Evolutionary conservation across 2,797 vertebrate genomes (phyloP), one percentile per base, ranked within the genome.

Genomic region (Micropoecilia bifurca): DNA sequence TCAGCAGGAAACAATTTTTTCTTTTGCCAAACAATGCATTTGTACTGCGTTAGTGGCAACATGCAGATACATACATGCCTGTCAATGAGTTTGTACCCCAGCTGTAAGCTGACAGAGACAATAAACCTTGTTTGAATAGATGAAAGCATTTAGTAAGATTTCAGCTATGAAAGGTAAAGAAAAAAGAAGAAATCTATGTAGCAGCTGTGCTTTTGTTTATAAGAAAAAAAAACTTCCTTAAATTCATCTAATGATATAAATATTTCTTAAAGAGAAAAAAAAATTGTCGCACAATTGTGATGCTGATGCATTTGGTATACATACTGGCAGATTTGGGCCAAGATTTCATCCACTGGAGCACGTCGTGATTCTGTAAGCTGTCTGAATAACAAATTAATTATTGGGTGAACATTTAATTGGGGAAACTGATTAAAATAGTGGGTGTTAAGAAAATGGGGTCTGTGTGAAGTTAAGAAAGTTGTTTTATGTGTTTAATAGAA

Each of bases 331-430:
- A 86, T 95, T 94, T 96, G 94, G 96, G 96, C 96, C 96, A 96
- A 93, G 96, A 95, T 96, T 96, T 96, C 96, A 96, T 96, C 96
- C 96, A 96, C 96, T 96, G 96, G 95, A 96, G 94, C 95, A 96
- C 96, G 93, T 96, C 94, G 73, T 94, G 93, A 95, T 96, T 96
- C 96, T 96, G 94, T 95, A 89, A 91, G 88, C 94, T 96, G 95
- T 96, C 96, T 96, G 96, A 95, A 95, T 96, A 95, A 96, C 95
- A 96, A 92, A 96, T 95, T 92, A 83, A 95, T 93, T 91, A 90
- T 94, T 94, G 92, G 85, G 91, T 96, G 91, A 96, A 90, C 69
- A 92, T 93, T 91, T 80, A 85, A 90, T 84, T 82, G 82, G 74
- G 82, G 84, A 87, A 87, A 86, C 47, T 90, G 85, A 80, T 90